These are phyloP conservation scores for Protomyctophum bolini DNA, from an alignment of 2,113 vertebrate genomes.

Conservation along the genomic window DNA sequence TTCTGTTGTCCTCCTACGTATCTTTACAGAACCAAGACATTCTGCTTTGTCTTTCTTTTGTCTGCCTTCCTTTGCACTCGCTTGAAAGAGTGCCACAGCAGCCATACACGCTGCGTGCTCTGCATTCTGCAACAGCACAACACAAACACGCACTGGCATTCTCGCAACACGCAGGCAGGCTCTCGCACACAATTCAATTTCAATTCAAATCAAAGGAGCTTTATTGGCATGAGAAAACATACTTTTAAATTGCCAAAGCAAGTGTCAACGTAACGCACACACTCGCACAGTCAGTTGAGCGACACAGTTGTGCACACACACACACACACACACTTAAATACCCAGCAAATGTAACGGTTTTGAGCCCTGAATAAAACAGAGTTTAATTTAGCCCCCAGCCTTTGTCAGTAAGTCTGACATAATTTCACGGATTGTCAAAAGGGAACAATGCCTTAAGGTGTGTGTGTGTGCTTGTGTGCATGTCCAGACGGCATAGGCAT, in stretches of 20 bases:
- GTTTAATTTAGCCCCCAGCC: constrained; percentile 4
- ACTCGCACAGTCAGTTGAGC: too few species aligned
- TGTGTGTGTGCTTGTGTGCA: constrained; percentile 13
- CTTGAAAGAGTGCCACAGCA: constrained; percentile 8
- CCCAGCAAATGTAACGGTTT: neutral
- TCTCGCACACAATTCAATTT: too few species aligned
- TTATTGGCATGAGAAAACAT: too few species aligned
- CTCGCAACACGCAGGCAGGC: too few species aligned
- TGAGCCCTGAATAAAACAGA: neutral
- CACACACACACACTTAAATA: neutral
- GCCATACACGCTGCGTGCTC: neutral
- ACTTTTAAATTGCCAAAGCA: too few species aligned
- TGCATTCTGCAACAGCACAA: neutral
- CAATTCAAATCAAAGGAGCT: too few species aligned
- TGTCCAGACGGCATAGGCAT: neutral
- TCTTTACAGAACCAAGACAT: constrained; percentile 4
- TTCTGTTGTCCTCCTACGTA: constrained; percentile 21
- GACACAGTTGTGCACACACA: neutral
- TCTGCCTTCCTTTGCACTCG: neutral
- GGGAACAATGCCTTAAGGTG: constrained; percentile 10
- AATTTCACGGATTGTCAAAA: constrained; percentile 29
- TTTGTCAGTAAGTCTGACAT: constrained; percentile 28
- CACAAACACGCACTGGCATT: too few species aligned
- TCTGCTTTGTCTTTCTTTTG: neutral
- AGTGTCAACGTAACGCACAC: too few species aligned